A percentile compares a stretch with the other conserved stretches of the same genome.
These are phyloP conservation scores for Parnassius glacialis DNA, from an alignment of 2,888 invertebrate species.

Conservation along the genomic window DNA sequence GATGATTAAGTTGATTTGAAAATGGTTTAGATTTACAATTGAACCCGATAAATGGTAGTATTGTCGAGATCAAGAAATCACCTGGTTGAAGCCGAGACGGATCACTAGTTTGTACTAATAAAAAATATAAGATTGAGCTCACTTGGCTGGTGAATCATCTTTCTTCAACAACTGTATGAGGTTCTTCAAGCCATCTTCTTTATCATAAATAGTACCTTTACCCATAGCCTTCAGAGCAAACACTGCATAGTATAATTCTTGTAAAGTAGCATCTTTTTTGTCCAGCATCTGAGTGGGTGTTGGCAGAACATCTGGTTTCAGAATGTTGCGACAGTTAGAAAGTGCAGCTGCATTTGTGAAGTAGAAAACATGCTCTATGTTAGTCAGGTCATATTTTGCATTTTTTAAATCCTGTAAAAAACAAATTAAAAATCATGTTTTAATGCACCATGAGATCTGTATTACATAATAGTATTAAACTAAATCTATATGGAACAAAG, in stretches of 20 bases:
- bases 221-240: conserved; percentile 85
- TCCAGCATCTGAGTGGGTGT: conserved; percentile 82
- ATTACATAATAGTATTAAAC: too few relatives aligned
- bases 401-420: conserved; percentile 54
- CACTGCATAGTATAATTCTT: conserved; percentile 88
- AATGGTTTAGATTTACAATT: too few relatives aligned
- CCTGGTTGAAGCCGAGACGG: too few relatives aligned
- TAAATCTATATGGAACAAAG: too few relatives aligned
- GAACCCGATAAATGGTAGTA: too few relatives aligned
- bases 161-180: conserved; percentile 89
- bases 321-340: conserved; percentile 74
- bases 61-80: too few relatives aligned
- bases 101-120: too few relatives aligned
- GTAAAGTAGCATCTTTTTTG: conserved; percentile 83
- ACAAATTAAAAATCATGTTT: conserved; percentile 9
- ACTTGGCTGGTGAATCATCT: conserved; percentile 89
- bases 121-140: conserved; percentile 40
- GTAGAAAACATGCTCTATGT: conserved; percentile 83
- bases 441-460: background rate
- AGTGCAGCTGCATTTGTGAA: conserved; percentile 83
- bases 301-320: conserved; percentile 71
- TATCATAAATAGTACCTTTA: conserved; percentile 81
- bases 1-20: too few relatives aligned
- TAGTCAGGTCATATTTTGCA: conserved; percentile 60
- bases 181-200: conserved; percentile 85